Conservation (phyloP, 92 coral and sea anemone genomes). For the Virgularia gustaviana region DNA sequence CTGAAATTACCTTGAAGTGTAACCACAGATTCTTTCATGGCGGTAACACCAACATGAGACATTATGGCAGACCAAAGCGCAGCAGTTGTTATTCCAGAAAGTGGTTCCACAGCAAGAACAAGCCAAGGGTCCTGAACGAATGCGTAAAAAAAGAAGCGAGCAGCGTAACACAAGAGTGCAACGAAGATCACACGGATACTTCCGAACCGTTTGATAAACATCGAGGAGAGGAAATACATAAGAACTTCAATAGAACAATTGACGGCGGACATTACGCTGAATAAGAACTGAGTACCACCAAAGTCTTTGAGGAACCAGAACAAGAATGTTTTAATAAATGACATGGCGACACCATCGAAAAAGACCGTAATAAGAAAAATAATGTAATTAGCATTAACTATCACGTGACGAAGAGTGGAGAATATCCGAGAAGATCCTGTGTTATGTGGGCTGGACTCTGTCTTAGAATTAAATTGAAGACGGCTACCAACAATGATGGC, state of each 20-base stretch:
- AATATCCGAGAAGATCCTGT: slow-evolving; percentile 16
- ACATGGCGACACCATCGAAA: slow-evolving; percentile 96
- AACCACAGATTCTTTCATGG: slow-evolving; percentile 16
- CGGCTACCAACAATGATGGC: slow-evolving; percentile 78
- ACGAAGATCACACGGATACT: slow-evolving; percentile 75
- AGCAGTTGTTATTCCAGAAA: slow-evolving; percentile 95
- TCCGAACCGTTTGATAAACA: slow-evolving; percentile 64
- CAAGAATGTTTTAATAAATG: slow-evolving; percentile 87
- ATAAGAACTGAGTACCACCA: slow-evolving; percentile 81
- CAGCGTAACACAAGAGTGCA: slow-evolving; percentile 69
- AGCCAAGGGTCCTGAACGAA: slow-evolving; percentile 81
- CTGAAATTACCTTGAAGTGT: slow-evolving; percentile 37
- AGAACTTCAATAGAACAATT: slow-evolving; percentile 86
- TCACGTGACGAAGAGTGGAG: slow-evolving; percentile 47
- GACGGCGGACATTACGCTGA: slow-evolving; percentile 76
- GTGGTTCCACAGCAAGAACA: slow-evolving; percentile 86
- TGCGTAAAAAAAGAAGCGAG: slow-evolving; percentile 71
- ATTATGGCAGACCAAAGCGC: slow-evolving; percentile 98
- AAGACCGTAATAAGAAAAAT: slow-evolving; percentile 82
- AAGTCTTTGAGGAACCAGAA: slow-evolving; percentile 95
- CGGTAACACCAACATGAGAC: slow-evolving; percentile 74
- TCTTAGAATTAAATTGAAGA: slow-evolving; percentile 60
- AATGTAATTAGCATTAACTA: slow-evolving; percentile 68
- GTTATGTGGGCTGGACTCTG: slow-evolving; percentile 31
- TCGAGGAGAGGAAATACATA: slow-evolving; percentile 72